Percentiles rank a stretch among this genome's conserved stretches.
Conservation (phyloP, 2,797 vertebrate genomes). For the Cynodonichthys magdalenae region DNA sequence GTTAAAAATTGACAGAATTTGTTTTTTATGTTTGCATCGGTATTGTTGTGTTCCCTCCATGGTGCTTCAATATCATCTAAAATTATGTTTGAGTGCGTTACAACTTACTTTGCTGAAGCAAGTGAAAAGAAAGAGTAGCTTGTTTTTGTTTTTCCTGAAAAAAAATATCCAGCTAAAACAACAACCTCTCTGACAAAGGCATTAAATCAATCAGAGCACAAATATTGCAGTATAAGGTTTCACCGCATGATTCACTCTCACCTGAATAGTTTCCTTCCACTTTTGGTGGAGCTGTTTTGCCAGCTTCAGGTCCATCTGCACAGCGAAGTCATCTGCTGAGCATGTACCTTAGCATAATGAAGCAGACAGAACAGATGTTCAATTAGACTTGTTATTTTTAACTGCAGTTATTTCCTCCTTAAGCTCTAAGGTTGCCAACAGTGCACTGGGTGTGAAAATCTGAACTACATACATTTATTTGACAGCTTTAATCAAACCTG, state of each 20-base stretch:
- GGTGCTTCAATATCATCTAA: not conserved
- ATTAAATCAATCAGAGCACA: not conserved
- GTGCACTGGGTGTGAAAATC: not conserved
- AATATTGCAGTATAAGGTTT: not conserved
- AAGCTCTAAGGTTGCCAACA: no score
- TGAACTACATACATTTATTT: no score
- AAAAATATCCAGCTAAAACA: conserved; percentile 28
- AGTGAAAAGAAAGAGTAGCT: conserved; percentile 82
- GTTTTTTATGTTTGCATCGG: no score
- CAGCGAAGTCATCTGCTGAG: conserved; percentile 88
- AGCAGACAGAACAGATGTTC: conserved; percentile 1
- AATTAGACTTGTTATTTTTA: no score
- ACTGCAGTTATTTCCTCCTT: no score
- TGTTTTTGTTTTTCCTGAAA: conserved; percentile 89
- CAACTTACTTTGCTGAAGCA: conserved; percentile 83
- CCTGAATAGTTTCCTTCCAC: conserved; percentile 96
- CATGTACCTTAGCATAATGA: conserved; percentile 76
- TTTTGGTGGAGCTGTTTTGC: conserved; percentile 94
- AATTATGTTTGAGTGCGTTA: not conserved
- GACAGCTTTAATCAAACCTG: not conserved
- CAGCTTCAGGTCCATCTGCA: conserved; percentile 93
- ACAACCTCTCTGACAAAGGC: not conserved
- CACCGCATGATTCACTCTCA: conserved; percentile 64
- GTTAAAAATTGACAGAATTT: no score
- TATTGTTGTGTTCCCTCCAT: no score